Evolutionary conservation across 1,140 invertebrate species (phyloP), one percentile per base, ranked within the genome.

Genomic region (Lasaia peninsularis): DNA sequence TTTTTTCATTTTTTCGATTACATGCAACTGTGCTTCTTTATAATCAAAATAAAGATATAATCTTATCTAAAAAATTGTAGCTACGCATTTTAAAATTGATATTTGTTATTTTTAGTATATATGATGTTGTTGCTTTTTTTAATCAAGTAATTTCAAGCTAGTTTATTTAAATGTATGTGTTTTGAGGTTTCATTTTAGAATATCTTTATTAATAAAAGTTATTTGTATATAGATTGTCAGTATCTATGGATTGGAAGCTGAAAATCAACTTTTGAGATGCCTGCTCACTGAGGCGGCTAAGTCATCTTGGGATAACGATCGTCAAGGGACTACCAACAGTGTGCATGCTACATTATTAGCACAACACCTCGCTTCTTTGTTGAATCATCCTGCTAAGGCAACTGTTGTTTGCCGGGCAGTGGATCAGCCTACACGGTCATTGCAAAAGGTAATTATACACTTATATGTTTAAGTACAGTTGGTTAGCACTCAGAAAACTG

Each of bases 211-310:
- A 44, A 51, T 14, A 24, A 12, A 16, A 51, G 0, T 21, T 51
- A 31, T 11, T 63, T 57, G 49, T 50, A 37, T 63, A 35, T 73
- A 88, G 86, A 74, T 88, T 73, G 79, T 88, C 64, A 78, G 65
- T 73, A 57, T 73, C 32, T 80, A 86, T 81, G 86, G 86, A 49
- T 74, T 88, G 74, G 86, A 86, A 80, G 86, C 86, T 62, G 86
- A 86, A 68, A 86, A 85, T 73, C 81, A 88, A 62, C 71, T 88
- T 40, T 64, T 88, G 72, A 86, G 75, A 75, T 77, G 78, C 58
- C 63, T 87, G 65, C 71, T 87, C n/a, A 78, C 71, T 56, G 86
- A 86, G 64, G 87, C 86, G 48, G 75, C 77, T 21, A 79, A 81
- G 66, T 67, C 73, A 55, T 74, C 73, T 40, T 85, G 84, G 87